Base-by-base conservation (phyloP, 1,140 invertebrate genomes). In the Diabrotica undecimpunctata region DNA sequence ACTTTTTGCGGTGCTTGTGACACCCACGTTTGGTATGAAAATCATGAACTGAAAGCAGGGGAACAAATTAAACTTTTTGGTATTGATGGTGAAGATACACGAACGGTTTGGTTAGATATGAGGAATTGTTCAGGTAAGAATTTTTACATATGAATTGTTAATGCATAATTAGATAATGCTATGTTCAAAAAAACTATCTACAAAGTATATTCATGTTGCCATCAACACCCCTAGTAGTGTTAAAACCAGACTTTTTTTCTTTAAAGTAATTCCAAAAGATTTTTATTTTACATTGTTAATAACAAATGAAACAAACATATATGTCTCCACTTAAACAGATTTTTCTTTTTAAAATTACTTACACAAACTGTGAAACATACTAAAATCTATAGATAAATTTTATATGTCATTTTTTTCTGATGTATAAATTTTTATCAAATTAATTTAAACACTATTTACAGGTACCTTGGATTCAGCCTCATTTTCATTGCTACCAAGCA, bases 111-210 rank as follows among this genome's bases (percentile, higher is more conserved):
- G 55, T 37, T 57, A 8, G 55, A 57, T 12, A 57, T 57, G 55
- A 57, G 12, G 37, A 57, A 57, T 57, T 57, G 55, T 57, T 41
- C 55, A 57, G 55, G 55, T 57, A 25, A 2, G 46, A 10, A 53
- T 5, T 53, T n/a, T 14, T 11, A 12, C 14, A 53, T 53, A 12
- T n/a, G 10, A 0, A 13, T 8, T 12, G 7, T 52, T 52, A 52
- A 13, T 53, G 11, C n/a, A 12, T 53, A 7, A 10, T 12, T 50
- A 9, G 9, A 5, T 10, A 50, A 50, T 10, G 1, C 46, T 1
- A 9, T 50, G n/a, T 50, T 9, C 1, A 50, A 50, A 9, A 50
- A 2, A 10, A 50, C 1, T 50, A 12, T 10, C 9, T 2, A 9
- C 5, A 50, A 10, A 9, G 2, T 10, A 9, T 50, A 50, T 10